Percentiles rank a stretch among this genome's conserved stretches.
Conservation (phyloP, 2,113 vertebrate genomes). For the Nibea albiflora region DNA sequence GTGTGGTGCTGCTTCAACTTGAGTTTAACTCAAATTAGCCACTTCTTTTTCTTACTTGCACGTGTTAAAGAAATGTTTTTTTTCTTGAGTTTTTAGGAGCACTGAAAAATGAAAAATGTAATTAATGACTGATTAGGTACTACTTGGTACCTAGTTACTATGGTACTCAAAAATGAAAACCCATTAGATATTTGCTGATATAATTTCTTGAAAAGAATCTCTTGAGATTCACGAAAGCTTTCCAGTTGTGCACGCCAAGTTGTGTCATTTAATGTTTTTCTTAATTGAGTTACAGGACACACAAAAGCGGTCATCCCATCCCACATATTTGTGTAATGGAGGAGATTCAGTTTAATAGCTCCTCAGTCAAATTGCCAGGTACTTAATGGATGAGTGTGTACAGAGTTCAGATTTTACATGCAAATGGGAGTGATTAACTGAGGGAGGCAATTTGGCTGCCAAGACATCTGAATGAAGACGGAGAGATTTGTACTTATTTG, state of each 20-base stretch:
- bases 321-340: constrained; percentile 41
- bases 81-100: background rate
- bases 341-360: constrained; percentile 35
- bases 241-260: background rate
- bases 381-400: constrained; percentile 28
- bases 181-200: background rate
- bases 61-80: background rate
- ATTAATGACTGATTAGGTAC: no score
- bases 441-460: constrained; percentile 28
- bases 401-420: constrained; percentile 45
- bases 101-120: background rate
- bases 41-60: background rate
- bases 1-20: background rate
- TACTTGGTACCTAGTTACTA: background rate
- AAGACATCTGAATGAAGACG: constrained; percentile 22
- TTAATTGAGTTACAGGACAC: constrained; percentile 30
- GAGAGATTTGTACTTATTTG: constrained; percentile 4
- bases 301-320: constrained; percentile 16
- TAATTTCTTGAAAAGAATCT: constrained; percentile 10
- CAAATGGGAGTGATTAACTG: constrained; percentile 37
- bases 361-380: constrained; percentile 31
- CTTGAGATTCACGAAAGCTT: constrained; percentile 3
- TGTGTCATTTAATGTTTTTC: constrained; percentile 4
- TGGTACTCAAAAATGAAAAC: constrained; percentile 3
- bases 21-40: background rate